Evolutionary conservation across 2,797 vertebrate species (phyloP).

Genomic region (Semotilus atromaculatus): DNA sequence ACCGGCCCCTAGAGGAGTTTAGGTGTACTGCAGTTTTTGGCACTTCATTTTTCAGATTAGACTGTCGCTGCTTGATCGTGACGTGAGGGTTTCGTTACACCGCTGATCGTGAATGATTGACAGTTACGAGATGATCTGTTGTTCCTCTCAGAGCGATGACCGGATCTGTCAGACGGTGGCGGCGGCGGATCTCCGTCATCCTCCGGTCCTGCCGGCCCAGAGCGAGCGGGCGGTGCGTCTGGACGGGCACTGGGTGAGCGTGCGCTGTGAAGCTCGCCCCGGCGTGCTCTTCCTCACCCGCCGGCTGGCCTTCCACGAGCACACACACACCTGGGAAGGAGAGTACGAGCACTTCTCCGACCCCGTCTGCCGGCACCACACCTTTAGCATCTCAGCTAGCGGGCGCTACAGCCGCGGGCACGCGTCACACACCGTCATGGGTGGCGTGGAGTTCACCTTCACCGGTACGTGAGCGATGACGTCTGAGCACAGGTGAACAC

Average conservation of each 20-base stretch:
- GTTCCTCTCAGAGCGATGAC: slow-evolving; percentile 74
- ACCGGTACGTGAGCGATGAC: slow-evolving; percentile 72
- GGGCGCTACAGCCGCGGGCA: slow-evolving; percentile 85
- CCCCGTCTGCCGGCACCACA: slow-evolving; percentile 86
- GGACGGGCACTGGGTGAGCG: slow-evolving; percentile 89
- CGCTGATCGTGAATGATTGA: no score
- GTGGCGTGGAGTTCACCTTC: slow-evolving; percentile 86
- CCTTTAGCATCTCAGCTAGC: slow-evolving; percentile 85
- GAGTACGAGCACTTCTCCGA: slow-evolving; percentile 88
- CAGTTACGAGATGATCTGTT: not conserved
- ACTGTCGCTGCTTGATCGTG: no score
- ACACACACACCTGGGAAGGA: slow-evolving; percentile 86
- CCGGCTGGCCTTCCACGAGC: slow-evolving; percentile 86
- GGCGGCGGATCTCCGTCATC: slow-evolving; percentile 81
- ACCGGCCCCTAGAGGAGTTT: no score
- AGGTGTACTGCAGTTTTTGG: no score
- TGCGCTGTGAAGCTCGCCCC: slow-evolving; percentile 86
- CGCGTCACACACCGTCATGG: slow-evolving; percentile 82
- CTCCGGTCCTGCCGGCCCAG: slow-evolving; percentile 81
- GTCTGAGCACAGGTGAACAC: no score
- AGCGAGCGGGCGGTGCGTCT: slow-evolving; percentile 80
- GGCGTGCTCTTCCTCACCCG: slow-evolving; percentile 89
- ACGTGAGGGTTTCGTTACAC: no score
- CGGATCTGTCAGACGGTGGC: slow-evolving; percentile 79
- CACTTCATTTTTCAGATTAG: no score